These are phyloP conservation scores for Volucella inflata DNA, from an alignment of 2,888 invertebrate species.

Conservation along the genomic window DNA sequence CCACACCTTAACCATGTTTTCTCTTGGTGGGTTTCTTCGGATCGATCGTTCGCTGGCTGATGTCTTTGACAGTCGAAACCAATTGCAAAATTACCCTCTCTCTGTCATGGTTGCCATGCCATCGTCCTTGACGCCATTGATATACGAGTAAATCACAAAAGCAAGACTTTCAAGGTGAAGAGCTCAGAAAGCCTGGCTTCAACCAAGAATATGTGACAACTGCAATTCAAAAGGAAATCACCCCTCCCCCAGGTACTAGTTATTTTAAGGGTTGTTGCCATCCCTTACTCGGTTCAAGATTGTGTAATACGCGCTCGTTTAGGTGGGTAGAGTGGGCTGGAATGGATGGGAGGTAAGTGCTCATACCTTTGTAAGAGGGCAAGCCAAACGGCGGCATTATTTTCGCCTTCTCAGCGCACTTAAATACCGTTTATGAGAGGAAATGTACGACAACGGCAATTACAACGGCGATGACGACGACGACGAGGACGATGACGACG, in stretches of 20 bases:
- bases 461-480: slow-evolving; percentile 6
- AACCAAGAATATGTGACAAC: slow-evolving; percentile 63
- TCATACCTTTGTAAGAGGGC: slow-evolving; percentile 9
- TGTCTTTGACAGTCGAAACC: slow-evolving; percentile 3
- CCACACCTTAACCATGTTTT: slow-evolving; percentile 41
- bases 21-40: neutral
- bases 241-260: slow-evolving; percentile 42
- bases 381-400: slow-evolving; percentile 35
- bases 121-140: slow-evolving; percentile 63
- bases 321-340: neutral
- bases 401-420: slow-evolving; percentile 46
- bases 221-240: slow-evolving; percentile 67
- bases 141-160: slow-evolving; percentile 66
- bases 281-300: slow-evolving; percentile 46
- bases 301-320: slow-evolving; percentile 30
- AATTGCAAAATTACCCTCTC: slow-evolving; percentile 7
- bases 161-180: slow-evolving; percentile 55
- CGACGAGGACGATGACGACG: slow-evolving; percentile 5
- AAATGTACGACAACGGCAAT: slow-evolving; percentile 43
- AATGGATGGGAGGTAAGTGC: slow-evolving; percentile 27
- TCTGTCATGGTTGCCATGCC: slow-evolving; percentile 53
- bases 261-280: slow-evolving; percentile 54
- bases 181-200: slow-evolving; percentile 62
- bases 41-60: slow-evolving; percentile 24
- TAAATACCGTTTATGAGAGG: slow-evolving; percentile 66